phyloP scores from a whole-genome alignment of 2,888 invertebrate species.

The Allygus modestus region DNA sequence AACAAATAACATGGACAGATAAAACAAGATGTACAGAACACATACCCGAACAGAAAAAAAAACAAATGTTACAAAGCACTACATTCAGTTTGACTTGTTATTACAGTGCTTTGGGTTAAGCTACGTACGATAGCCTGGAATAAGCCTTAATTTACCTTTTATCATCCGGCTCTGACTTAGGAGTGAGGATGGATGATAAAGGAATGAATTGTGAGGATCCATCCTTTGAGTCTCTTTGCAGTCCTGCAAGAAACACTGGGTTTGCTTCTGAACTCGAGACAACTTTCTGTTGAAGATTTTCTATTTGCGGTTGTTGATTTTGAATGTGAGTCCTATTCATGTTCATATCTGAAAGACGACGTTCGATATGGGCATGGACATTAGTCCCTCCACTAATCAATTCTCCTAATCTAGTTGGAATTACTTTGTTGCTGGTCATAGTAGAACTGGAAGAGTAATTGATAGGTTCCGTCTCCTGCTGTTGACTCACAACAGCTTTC shows the following conservation, averaged over 20 bases:
- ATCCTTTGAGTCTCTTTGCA: constrained; percentile 55
- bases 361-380: constrained; percentile 61
- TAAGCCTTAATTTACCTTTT: constrained; percentile 24
- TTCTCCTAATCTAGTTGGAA: constrained; percentile 52
- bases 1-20: neutral
- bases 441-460: constrained; percentile 50
- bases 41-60: neutral
- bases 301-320: constrained; percentile 40
- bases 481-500: constrained; percentile 42
- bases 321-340: constrained; percentile 14
- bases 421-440: constrained; percentile 34
- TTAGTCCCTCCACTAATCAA: constrained; percentile 56
- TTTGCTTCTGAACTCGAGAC: constrained; percentile 69
- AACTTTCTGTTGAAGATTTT: constrained; percentile 67
- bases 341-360: constrained; percentile 60
- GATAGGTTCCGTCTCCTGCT: constrained; percentile 48
- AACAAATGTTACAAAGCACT: no score
- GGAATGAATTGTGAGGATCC: constrained; percentile 62
- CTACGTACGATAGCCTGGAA: neutral
- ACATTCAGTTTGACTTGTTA: neutral
- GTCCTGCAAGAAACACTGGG: constrained; percentile 27
- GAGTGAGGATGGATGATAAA: constrained; percentile 65
- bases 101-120: neutral
- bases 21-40: neutral
- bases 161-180: constrained; percentile 63